Evolutionary conservation across 2,113 vertebrate genomes (phyloP).

Genomic region (Sphaerodactylus townsendi): DNA sequence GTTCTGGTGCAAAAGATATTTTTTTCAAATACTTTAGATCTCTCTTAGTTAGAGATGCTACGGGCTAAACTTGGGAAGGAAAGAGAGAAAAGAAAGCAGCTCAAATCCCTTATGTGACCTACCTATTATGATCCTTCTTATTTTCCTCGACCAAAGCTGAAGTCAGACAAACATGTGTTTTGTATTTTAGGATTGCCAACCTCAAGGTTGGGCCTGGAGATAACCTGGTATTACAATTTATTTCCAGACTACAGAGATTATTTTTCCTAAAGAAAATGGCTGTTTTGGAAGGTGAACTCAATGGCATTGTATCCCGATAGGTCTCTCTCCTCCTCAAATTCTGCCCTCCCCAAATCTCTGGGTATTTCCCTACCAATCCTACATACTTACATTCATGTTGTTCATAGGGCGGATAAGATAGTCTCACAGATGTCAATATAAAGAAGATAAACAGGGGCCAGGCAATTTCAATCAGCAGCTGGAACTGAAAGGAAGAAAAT

Average conservation of each 20-base stretch:
- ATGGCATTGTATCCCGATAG: too few relatives aligned
- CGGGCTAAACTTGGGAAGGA: not conserved
- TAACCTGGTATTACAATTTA: too few relatives aligned
- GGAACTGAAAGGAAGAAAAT: constrained; percentile 77
- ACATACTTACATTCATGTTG: constrained; percentile 96
- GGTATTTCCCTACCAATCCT: not conserved
- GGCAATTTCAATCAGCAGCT: constrained; percentile 89
- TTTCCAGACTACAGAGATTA: too few relatives aligned
- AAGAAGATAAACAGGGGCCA: constrained; percentile 99
- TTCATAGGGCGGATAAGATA: constrained; percentile 93
- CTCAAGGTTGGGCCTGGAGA: too few relatives aligned
- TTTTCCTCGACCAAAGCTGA: not conserved
- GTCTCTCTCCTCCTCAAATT: too few relatives aligned
- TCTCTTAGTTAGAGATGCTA: not conserved
- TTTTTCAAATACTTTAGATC: not conserved
- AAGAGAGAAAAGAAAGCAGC: not conserved
- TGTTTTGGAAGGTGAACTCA: too few relatives aligned
- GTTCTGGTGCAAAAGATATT: too few relatives aligned
- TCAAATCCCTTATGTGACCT: not conserved
- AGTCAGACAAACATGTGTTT: too few relatives aligned
- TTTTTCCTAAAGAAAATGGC: too few relatives aligned
- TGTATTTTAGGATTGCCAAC: not conserved
- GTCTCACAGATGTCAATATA: constrained; percentile 91
- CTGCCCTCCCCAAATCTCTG: too few relatives aligned
- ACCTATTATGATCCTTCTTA: not conserved